Conservation (phyloP, 2,797 vertebrate genomes). For the Sebastes vulpes region DNA sequence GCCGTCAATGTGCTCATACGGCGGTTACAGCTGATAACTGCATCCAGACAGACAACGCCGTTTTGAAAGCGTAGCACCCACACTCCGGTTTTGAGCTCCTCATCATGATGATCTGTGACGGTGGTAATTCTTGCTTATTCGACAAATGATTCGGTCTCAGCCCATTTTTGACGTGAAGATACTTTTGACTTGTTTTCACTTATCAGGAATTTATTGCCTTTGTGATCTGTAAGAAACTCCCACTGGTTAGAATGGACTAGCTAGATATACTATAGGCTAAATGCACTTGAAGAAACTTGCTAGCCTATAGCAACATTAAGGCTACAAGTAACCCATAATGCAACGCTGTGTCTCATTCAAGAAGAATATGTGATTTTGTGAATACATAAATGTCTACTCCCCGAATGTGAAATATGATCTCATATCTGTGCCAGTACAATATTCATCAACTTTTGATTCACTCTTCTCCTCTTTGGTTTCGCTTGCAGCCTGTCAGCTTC, state of each 20-base stretch:
- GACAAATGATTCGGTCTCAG: background rate
- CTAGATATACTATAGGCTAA: background rate
- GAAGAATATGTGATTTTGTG: background rate
- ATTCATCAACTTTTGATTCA: constrained; percentile 6
- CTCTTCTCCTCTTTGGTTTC: constrained; percentile 4
- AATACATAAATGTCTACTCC: background rate
- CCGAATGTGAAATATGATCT: background rate
- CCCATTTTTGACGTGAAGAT: background rate
- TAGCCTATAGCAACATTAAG: background rate
- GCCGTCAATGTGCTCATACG: too few species aligned
- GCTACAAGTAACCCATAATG: background rate
- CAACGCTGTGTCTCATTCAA: background rate
- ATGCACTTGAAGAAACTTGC: background rate
- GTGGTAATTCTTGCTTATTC: background rate
- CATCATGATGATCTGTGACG: background rate
- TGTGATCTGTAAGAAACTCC: background rate
- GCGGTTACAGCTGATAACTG: too few species aligned
- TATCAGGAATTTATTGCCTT: background rate
- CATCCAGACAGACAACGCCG: too few species aligned
- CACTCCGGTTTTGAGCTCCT: background rate
- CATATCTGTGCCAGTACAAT: background rate
- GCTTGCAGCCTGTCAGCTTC: background rate
- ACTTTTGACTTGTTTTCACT: background rate
- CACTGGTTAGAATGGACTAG: background rate
- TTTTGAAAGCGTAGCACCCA: too few species aligned